These are phyloP conservation scores for Hippopotamyrus pictus DNA, from an alignment of 2,797 vertebrate genomes.

Conservation along the genomic window DNA sequence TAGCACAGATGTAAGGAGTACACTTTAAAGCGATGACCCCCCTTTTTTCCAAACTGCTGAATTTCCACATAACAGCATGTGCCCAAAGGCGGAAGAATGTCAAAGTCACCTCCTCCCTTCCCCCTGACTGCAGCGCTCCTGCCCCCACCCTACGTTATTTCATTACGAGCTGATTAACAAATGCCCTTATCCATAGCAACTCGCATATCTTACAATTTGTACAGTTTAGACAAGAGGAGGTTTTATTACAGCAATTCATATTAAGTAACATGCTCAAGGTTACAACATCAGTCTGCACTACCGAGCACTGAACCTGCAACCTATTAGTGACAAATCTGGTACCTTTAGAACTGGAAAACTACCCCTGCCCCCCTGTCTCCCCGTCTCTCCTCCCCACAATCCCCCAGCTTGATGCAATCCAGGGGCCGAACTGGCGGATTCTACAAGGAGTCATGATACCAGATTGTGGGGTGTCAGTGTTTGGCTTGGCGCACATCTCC, in stretches of 20 bases:
- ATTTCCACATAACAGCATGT: constrained; percentile 2
- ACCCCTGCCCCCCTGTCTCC: background rate
- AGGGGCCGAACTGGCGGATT: background rate
- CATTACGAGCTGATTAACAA: background rate
- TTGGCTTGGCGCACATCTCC: background rate
- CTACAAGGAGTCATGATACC: background rate
- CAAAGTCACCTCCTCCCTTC: background rate
- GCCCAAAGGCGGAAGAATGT: background rate
- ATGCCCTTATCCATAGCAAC: background rate
- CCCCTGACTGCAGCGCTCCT: background rate
- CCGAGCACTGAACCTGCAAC: background rate
- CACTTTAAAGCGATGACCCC: constrained; percentile 29
- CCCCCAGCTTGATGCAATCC: background rate
- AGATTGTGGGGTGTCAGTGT: background rate
- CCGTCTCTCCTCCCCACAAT: background rate
- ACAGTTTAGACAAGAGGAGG: constrained; percentile 1
- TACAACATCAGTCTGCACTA: constrained; percentile 6
- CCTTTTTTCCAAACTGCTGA: background rate
- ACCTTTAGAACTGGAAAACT: background rate
- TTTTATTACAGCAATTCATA: background rate
- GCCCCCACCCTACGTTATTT: background rate
- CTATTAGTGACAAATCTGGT: background rate
- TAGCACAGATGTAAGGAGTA: constrained; percentile 23
- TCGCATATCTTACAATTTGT: background rate
- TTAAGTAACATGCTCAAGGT: background rate